Evolutionary conservation across 1,140 invertebrate species (phyloP).

Genomic region (Drosophila novamexicana): DNA sequence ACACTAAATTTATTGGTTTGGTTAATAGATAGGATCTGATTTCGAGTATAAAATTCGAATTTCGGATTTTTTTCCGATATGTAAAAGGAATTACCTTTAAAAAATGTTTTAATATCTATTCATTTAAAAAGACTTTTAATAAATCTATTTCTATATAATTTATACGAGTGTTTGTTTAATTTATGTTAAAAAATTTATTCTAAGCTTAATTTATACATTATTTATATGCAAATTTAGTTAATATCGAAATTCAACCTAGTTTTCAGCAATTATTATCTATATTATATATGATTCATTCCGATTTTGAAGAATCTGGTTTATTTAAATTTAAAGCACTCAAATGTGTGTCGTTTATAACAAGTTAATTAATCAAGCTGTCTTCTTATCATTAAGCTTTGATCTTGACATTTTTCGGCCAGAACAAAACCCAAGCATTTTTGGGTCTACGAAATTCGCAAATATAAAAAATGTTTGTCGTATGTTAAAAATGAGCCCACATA

Average conservation of each 20-base stretch:
- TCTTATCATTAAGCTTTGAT: conserved; percentile 55
- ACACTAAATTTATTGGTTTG: conserved; percentile 9
- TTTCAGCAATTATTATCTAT: neutral
- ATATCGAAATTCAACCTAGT: too few relatives aligned
- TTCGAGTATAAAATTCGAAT: neutral
- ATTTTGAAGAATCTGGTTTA: neutral
- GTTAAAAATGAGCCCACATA: conserved; percentile 12
- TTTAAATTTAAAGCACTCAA: conserved; percentile 30
- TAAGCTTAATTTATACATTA: neutral
- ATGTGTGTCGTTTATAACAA: conserved; percentile 9
- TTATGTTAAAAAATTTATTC: neutral
- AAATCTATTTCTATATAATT: neutral
- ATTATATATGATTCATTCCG: neutral
- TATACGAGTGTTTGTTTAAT: neutral
- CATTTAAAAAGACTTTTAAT: conserved; percentile 6
- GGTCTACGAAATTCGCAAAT: conserved; percentile 23
- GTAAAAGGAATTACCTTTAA: conserved; percentile 1
- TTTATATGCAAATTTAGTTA: too few relatives aligned
- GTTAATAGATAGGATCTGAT: conserved; percentile 13
- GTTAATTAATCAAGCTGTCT: conserved; percentile 54
- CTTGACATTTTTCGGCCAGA: conserved; percentile 59
- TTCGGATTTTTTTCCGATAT: neutral
- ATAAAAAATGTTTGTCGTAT: conserved; percentile 6
- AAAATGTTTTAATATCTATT: neutral
- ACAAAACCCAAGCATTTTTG: conserved; percentile 34